Percentiles rank a stretch among this genome's conserved stretches.
Conservation (phyloP, 2,113 vertebrate species). For the Psittacara wagleri region DNA sequence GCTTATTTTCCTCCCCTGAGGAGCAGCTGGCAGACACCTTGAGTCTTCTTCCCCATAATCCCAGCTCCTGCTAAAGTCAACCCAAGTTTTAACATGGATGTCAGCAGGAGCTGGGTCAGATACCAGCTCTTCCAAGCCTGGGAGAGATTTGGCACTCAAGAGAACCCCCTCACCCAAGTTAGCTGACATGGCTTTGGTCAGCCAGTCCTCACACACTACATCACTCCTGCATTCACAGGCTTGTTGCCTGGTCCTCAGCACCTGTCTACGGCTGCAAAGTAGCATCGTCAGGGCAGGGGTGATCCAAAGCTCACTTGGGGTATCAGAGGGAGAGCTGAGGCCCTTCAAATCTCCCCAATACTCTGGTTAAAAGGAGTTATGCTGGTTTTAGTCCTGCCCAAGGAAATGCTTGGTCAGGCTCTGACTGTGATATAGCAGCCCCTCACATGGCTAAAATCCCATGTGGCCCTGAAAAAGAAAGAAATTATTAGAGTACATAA, state of each 20-base stretch:
- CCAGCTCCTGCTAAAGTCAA: background rate
- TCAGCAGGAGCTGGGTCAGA: background rate
- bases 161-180: accelerated
- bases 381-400: background rate
- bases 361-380: background rate
- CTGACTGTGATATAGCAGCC: background rate
- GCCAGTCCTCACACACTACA: accelerated
- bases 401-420: background rate
- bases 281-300: background rate
- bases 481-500: background rate
- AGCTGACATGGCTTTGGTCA: accelerated
- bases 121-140: too few species aligned
- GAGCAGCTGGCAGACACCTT: background rate
- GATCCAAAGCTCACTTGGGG: background rate
- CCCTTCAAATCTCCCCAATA: accelerated
- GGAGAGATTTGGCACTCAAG: accelerated
- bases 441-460: background rate
- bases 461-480: background rate
- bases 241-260: background rate
- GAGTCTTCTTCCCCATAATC: background rate
- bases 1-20: background rate
- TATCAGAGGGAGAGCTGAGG: accelerated
- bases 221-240: background rate
- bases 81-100: accelerated
- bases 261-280: accelerated